Conservation (phyloP, 1,140 invertebrate genomes). For the Battus philenor region DNA sequence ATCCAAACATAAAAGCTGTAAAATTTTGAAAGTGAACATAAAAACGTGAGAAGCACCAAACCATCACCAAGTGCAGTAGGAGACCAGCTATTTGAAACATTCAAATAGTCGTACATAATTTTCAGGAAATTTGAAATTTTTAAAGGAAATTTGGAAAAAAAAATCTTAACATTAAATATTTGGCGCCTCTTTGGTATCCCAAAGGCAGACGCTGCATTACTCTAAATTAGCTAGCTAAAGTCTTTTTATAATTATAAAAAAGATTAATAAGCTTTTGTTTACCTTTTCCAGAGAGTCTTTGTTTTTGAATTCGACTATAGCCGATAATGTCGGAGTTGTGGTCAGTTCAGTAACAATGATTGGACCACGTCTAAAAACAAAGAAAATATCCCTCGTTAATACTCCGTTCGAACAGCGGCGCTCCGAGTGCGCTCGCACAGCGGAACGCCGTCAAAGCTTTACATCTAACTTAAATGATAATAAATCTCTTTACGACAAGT, state of each 20-base stretch:
- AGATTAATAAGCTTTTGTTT: constrained; percentile 69
- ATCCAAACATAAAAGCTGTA: constrained; percentile 14
- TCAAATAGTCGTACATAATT: constrained; percentile 68
- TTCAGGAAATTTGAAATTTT: constrained; percentile 37
- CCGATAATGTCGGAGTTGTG: constrained; percentile 74
- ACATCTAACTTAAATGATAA: constrained; percentile 21
- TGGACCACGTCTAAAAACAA: constrained; percentile 75
- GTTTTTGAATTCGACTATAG: constrained; percentile 75
- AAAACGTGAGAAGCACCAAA: constrained; percentile 21
- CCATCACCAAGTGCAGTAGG: constrained; percentile 31
- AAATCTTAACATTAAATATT: constrained; percentile 45
- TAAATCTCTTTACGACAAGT: constrained; percentile 21
- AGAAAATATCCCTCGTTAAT: constrained; percentile 70
- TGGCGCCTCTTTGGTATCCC: constrained; percentile 24
- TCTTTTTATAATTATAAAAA: constrained; percentile 48
- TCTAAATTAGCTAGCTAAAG: constrained; percentile 40
- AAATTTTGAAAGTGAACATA: constrained; percentile 21
- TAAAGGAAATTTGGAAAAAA: constrained; percentile 57
- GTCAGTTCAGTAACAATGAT: constrained; percentile 74
- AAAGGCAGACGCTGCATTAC: constrained; percentile 24
- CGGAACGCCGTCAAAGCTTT: constrained; percentile 32
- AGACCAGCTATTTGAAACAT: constrained; percentile 68
- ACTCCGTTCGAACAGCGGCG: constrained; percentile 41
- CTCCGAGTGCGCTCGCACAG: constrained; percentile 44
- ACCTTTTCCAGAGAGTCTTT: constrained; percentile 74